Conservation (phyloP, 2,888 invertebrate species). For the Lacanobia wlatinum region DNA sequence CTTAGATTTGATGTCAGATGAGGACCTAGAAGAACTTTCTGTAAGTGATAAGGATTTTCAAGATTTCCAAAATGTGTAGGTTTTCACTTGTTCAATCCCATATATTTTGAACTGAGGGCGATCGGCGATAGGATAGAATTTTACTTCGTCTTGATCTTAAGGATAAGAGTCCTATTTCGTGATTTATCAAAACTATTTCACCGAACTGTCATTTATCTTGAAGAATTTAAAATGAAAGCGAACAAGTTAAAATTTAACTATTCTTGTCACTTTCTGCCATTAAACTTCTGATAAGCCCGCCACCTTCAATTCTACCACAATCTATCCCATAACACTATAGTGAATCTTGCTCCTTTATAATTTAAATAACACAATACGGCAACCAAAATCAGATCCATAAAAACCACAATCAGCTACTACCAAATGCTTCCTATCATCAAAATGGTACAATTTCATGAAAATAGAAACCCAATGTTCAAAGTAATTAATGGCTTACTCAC, state of each 20-base stretch:
- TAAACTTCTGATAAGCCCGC: not conserved
- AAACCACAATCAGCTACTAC: not conserved
- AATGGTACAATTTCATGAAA: not conserved
- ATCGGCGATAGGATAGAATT: no score
- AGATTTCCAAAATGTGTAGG: no score
- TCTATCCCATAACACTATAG: not conserved
- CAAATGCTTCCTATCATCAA: not conserved
- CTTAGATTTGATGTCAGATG: no score
- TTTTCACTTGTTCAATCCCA: no score
- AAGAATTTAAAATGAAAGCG: not conserved
- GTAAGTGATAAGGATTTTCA: no score
- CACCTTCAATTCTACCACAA: not conserved
- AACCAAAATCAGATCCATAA: not conserved
- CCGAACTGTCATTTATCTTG: not conserved
- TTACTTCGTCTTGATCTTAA: no score
- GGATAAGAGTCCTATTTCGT: not conserved
- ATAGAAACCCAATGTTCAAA: constrained; percentile 12
- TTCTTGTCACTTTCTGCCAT: not conserved
- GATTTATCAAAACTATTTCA: not conserved
- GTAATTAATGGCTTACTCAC: constrained; percentile 27
- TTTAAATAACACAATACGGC: not conserved
- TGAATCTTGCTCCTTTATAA: not conserved
- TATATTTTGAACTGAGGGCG: no score
- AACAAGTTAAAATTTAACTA: not conserved
- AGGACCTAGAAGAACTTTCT: no score